Base-by-base conservation (phyloP, 2,113 vertebrate genomes). In the Hucho hucho region DNA sequence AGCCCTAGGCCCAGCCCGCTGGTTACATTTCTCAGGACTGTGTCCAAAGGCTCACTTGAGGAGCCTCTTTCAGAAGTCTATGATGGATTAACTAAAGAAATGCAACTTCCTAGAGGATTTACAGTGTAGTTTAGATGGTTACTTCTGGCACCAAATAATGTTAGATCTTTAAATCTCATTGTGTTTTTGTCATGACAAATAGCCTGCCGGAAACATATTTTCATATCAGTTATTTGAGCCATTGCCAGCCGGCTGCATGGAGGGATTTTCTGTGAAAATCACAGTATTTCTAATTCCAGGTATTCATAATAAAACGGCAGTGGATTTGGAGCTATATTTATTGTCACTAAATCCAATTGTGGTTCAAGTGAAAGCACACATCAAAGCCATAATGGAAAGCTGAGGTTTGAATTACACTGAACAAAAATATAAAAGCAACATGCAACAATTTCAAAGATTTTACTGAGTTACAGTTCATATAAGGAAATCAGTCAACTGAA, bases 321-420 rank as follows among this genome's bases (percentile, higher is more conserved):
- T 32, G 32, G 32, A 32, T 6, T n/a, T 61, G 63, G 6, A 37
- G 37, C 9, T 56, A 46, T 20, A 58, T 74, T 67, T 28, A 26
- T 70, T 26, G 26, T 26, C 65, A 67, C 70, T 49, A 28, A 6
- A 70, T 47, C 74, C 75, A 69, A 82, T 77, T 75, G 56, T 43
- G 78, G 66, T 69, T 43, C 37, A 43, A 43, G 37, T 58, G 70
- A 68, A 73, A 46, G 56, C 56, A 22, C 63, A 72, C 73, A 75
- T 75, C 26, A 64, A 49, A 67, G 28, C 20, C 43, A 18, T 24
- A 69, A 56, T 46, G 26, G 20, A 20, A 78, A 22, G 4, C 5
- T 9, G 58, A 64, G 22, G 25, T 28, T 11, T 22, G 26, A 37
- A 18, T 4, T 69, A 25, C 37, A 43, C 37, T 43, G 37, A 43